Evolutionary conservation across 1,140 invertebrate genomes (phyloP).

Genomic region (honey bee (Apis mellifera)): Amel_HAv3.1 CM009933.2:1416001-1416500

Average conservation of each 20-base stretch:
- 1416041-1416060: too few relatives aligned
- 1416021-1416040: too few relatives aligned
- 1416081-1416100: too few relatives aligned
- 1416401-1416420: slow-evolving; percentile 35
- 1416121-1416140: neutral
- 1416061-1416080: too few relatives aligned
- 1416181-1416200: slow-evolving; percentile 39
- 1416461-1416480: too few relatives aligned
- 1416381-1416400: neutral
- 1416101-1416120: too few relatives aligned
- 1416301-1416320: slow-evolving; percentile 26
- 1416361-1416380: slow-evolving; percentile 14
- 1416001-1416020: too few relatives aligned
- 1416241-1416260: slow-evolving; percentile 48
- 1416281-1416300: slow-evolving; percentile 45
- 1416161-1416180: neutral
- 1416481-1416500: neutral
- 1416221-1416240: slow-evolving; percentile 67
- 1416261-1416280: slow-evolving; percentile 66
- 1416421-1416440: neutral
- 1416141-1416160: neutral
- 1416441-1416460: neutral
- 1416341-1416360: slow-evolving; percentile 18
- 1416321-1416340: slow-evolving; percentile 36
- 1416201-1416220: slow-evolving; percentile 67